Base-by-base conservation (phyloP, 2,113 vertebrate genomes). In the Gymnorhina tibicen region DNA sequence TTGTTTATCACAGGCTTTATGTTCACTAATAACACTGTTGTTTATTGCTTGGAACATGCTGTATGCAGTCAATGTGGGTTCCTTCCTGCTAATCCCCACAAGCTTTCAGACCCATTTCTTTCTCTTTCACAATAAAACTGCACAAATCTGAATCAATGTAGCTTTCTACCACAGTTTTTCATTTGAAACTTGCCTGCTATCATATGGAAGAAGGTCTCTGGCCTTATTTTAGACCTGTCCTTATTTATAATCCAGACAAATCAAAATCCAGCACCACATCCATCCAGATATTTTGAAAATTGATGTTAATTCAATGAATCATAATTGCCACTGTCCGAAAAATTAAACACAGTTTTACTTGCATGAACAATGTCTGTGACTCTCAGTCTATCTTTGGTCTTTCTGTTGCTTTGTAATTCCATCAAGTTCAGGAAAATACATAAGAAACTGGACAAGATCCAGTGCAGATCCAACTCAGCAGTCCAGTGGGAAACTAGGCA, bases 1-100 rank as follows among this genome's bases (percentile, higher is more conserved):
- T 96, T 97, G 91, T 97, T 98, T 97, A 97, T 96, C 87, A 60
- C 50, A 32, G 56, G 90, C 91, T 97, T 98, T 98, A 91, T 95
- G 89, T 96, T 96, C 78, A 27, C 90, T 97, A 97, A 98, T 98
- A 98, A 95, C 92, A 75, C 37, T 94, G 91, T 97, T 97, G 97
- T 97, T 98, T 97, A 97, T 98, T 97, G 89, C 95, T 69, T 35
- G 59, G 91, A 97, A 97, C 89, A 94, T 86, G 77, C 76, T 91
- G 79, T 55, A 91, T 74, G 75, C 64, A 90, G 81, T 87, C 87
- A 92, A 1, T 66, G 72, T 5, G 0, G 41, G 87, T 95, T 91
- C 56, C 85, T 95, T 82, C 37, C 41, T 84, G 13, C 28, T 95
- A 96, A 98, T 96, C 74, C 75, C 66, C 87, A 83, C 50, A 74